Percentiles rank a stretch among this genome's conserved stretches.
phyloP scores from a whole-genome alignment of 2,888 invertebrate species.

The Prosapia bicincta region DNA sequence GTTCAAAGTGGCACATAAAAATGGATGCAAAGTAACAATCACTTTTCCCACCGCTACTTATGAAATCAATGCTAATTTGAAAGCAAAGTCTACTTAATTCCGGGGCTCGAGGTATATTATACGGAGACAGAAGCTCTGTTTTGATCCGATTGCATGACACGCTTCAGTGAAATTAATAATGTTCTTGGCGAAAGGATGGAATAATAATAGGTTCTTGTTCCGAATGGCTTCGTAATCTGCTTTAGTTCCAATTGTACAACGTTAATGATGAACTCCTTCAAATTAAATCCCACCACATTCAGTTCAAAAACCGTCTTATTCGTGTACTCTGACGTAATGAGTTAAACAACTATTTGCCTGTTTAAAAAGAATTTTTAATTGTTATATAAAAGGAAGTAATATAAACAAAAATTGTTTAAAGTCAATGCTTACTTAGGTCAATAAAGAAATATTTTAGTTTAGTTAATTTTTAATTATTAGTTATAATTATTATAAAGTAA shows the following conservation, averaged over 20 bases:
- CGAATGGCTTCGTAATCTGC: background rate
- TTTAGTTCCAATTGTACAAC: background rate
- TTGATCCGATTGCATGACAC: slow-evolving; percentile 18
- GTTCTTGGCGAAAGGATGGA: background rate
- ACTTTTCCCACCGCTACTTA: background rate
- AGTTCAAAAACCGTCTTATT: background rate
- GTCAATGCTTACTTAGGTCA: too few species aligned
- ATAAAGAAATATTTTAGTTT: too few species aligned
- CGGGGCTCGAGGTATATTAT: background rate
- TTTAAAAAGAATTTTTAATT: too few species aligned
- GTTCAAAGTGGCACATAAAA: too few species aligned
- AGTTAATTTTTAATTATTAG: too few species aligned
- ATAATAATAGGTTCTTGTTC: background rate
- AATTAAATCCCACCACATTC: background rate
- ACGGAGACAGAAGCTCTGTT: background rate
- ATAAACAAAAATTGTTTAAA: too few species aligned
- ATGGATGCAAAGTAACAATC: background rate
- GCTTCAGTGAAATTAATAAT: slow-evolving; percentile 21
- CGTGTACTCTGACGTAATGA: background rate
- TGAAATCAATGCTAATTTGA: background rate
- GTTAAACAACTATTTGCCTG: too few species aligned
- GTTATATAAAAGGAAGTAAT: too few species aligned
- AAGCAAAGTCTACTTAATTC: slow-evolving; percentile 2
- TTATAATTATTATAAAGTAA: too few species aligned
- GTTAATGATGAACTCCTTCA: background rate